Percentiles rank a stretch among this genome's conserved stretches.
Evolutionary conservation across 2,888 invertebrate genomes (phyloP).

Genomic region (Amblyjoppa fuscipennis): DNA sequence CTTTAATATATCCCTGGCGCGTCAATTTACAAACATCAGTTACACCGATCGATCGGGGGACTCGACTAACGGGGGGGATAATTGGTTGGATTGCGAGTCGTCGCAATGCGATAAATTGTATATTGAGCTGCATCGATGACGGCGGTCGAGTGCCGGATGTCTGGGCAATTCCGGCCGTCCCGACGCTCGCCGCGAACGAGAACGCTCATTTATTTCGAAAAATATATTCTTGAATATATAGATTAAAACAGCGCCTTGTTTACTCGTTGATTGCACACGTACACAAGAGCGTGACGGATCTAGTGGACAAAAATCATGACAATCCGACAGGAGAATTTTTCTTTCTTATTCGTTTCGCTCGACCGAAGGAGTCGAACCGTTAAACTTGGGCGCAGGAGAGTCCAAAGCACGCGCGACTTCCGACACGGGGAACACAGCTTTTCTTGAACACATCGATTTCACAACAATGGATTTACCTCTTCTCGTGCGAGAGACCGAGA

Average conservation of each 20-base stretch:
- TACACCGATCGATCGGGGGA: slow-evolving; percentile 56
- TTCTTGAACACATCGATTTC: slow-evolving; percentile 19
- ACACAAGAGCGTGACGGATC: slow-evolving; percentile 53
- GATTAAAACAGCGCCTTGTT: slow-evolving; percentile 60
- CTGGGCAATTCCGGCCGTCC: neutral
- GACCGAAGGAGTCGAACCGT: slow-evolving; percentile 11
- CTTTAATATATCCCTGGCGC: slow-evolving; percentile 74
- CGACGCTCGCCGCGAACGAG: slow-evolving; percentile 50
- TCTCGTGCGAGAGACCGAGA: slow-evolving; percentile 41
- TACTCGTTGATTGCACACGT: slow-evolving; percentile 62
- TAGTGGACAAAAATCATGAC: slow-evolving; percentile 17
- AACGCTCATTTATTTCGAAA: slow-evolving; percentile 59
- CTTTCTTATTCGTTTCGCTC: slow-evolving; percentile 36
- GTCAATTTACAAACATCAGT: slow-evolving; percentile 79
- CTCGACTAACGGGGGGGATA: slow-evolving; percentile 26
- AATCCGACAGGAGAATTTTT: slow-evolving; percentile 35
- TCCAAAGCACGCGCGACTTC: slow-evolving; percentile 10
- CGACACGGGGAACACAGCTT: slow-evolving; percentile 1
- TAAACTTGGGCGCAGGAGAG: neutral
- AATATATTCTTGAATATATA: slow-evolving; percentile 60
- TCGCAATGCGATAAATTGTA: slow-evolving; percentile 65
- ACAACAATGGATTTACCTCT: neutral
- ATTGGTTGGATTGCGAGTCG: slow-evolving; percentile 36
- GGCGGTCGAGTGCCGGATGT: neutral
- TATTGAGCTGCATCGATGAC: slow-evolving; percentile 11